Percentiles rank a stretch among this genome's conserved stretches.
These are phyloP conservation scores for Paramisgurnus dabryanus DNA, from an alignment of 2,113 vertebrate genomes.

Conservation along the genomic window DNA sequence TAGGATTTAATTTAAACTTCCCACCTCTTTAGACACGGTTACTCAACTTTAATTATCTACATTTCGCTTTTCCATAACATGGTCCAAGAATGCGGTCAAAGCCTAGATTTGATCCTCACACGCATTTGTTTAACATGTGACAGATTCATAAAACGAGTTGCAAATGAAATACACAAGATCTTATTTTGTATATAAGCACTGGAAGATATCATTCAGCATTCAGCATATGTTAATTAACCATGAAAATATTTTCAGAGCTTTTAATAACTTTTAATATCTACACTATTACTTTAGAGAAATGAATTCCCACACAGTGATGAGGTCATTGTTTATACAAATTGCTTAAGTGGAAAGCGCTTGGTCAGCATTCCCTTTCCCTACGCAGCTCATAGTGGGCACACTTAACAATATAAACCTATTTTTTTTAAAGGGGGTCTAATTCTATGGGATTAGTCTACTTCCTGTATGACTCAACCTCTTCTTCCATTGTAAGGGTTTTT, in stretches of 20 bases:
- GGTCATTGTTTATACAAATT: constrained; percentile 32
- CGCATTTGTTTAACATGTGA: background rate
- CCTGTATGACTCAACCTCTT: constrained; percentile 24
- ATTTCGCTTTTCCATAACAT: constrained; percentile 3
- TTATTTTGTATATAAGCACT: background rate
- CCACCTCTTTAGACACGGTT: background rate
- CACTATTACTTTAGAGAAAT: constrained; percentile 7
- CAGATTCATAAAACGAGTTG: background rate
- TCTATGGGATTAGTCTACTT: constrained; percentile 1
- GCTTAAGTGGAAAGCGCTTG: constrained; percentile 24
- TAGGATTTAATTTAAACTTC: background rate
- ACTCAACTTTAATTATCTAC: background rate
- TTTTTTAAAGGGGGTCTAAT: constrained; percentile 3
- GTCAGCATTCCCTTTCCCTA: constrained; percentile 34
- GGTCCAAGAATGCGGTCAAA: background rate
- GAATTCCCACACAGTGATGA: constrained; percentile 7
- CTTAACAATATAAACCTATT: constrained; percentile 26
- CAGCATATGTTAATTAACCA: background rate
- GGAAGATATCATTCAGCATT: constrained; percentile 3
- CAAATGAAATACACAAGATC: background rate
- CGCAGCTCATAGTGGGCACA: constrained; percentile 1
- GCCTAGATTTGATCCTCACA: background rate
- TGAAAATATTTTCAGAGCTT: background rate
- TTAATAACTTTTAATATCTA: constrained; percentile 28
- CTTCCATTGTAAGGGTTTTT: constrained; percentile 1